Evolutionary conservation across 2,888 invertebrate species (phyloP).

Genomic region (Leptopilina syphax): DNA sequence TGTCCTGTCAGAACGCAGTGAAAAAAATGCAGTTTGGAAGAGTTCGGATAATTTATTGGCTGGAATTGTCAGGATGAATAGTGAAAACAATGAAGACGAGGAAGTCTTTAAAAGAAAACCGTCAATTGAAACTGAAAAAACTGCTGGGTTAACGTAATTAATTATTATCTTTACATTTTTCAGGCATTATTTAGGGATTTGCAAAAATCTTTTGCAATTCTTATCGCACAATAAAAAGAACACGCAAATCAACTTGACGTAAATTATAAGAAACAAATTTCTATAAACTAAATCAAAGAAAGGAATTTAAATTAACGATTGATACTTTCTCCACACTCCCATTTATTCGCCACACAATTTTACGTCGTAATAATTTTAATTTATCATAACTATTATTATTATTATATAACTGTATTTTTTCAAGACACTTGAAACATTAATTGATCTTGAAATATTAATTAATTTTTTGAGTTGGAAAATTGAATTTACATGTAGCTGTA

Average conservation of each 20-base stretch:
- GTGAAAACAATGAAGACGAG: slow-evolving; percentile 54
- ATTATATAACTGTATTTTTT: no score
- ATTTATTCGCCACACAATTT: slow-evolving; percentile 42
- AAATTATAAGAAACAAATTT: background rate
- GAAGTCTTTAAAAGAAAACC: slow-evolving; percentile 24
- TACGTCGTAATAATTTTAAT: background rate
- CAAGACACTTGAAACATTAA: no score
- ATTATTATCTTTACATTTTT: slow-evolving; percentile 22
- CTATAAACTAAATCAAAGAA: slow-evolving; percentile 44
- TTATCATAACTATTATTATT: background rate
- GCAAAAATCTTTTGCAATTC: slow-evolving; percentile 9
- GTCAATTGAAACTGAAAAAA: slow-evolving; percentile 14
- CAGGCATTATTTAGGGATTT: slow-evolving; percentile 11
- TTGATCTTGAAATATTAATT: background rate
- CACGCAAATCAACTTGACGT: background rate
- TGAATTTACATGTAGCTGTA: background rate
- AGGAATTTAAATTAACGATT: slow-evolving; percentile 61
- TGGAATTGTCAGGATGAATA: slow-evolving; percentile 62
- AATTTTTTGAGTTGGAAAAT: background rate
- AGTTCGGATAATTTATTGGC: slow-evolving; percentile 71
- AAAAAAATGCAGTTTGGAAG: slow-evolving; percentile 72
- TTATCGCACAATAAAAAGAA: background rate
- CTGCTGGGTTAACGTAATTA: slow-evolving; percentile 61
- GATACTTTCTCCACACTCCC: slow-evolving; percentile 58
- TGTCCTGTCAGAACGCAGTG: slow-evolving; percentile 71